Base-by-base conservation (phyloP, 1,140 invertebrate genomes). In the Elymnias hypermnestra region DNA sequence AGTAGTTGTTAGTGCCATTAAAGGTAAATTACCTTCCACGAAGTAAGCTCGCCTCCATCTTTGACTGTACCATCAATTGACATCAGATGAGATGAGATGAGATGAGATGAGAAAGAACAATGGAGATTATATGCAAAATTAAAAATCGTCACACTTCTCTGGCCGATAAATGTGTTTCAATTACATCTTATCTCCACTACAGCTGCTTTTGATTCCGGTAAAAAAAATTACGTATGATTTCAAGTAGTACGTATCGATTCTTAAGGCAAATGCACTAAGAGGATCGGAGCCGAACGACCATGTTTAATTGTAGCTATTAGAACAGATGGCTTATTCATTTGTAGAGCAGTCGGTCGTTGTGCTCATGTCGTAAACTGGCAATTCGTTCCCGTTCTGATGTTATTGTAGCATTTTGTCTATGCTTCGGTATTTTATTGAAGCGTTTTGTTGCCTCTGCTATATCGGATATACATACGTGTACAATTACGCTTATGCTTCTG, bases 321-420 rank as follows among this genome's bases (percentile, higher is more conserved):
- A 75, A 70, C 78, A 81, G 82, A 85, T 85, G 82, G 82, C 82
- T 85, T 85, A 83, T 85, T 83, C 82, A 85, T 83, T 85, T 83
- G 78, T 85, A 85, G 77, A 82, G 73, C 78, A 85, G 61, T 83
- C 78, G 79, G 69, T 74, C 75, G 78, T 77, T 75, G 75, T 61
- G 73, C 72, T 75, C 71, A 65, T 71, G 78, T 85, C 82, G 82
- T 83, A 85, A 85, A 84, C 77, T 76, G 71, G 77, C 72, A 69
- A 83, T 85, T 81, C 78, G 82, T 85, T 85, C 75, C 72, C 68
- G 76, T 83, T 77, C 75, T 75, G 77, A 79, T 79, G 78, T 85
- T 85, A 85, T 83, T 85, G 82, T 83, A 83, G 71, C 78, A 63
- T 83, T 85, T 83, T 85, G 82, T 85, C 82, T 85, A 83, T 83